Evolutionary conservation across 2,888 invertebrate genomes (phyloP).

Genomic region (Drosophila neonasuta): DNA sequence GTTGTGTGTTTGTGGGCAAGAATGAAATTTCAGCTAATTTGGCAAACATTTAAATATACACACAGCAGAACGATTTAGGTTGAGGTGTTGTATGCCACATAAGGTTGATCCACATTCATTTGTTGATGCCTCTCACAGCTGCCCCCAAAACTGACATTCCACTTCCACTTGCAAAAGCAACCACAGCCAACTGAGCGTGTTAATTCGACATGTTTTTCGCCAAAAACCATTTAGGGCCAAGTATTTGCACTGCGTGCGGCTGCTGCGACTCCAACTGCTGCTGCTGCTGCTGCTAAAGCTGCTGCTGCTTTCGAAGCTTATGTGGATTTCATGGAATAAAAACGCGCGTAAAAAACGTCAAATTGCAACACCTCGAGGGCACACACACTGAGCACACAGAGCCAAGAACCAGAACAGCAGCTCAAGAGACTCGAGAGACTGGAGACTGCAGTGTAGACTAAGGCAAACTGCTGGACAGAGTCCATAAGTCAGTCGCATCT

Average conservation of each 20-base stretch:
- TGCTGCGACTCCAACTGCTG: conserved; percentile 40
- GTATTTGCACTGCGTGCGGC: conserved; percentile 79
- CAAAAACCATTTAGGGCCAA: conserved; percentile 77
- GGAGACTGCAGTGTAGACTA: conserved; percentile 4
- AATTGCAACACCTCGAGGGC: conserved; percentile 81
- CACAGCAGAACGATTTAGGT: conserved; percentile 40
- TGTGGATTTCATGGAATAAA: conserved; percentile 74
- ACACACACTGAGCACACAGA: conserved; percentile 46
- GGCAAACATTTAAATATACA: conserved; percentile 68
- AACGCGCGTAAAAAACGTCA: conserved; percentile 80
- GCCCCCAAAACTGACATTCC: conserved; percentile 26
- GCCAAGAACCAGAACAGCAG: conserved; percentile 36
- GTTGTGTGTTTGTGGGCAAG: conserved; percentile 37
- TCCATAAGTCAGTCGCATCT: conserved; percentile 63
- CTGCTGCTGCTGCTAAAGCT: conserved; percentile 27
- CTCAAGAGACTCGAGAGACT: conserved; percentile 9
- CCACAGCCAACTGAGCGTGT: conserved; percentile 71
- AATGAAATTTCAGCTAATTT: conserved; percentile 72
- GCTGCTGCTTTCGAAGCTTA: conserved; percentile 53
- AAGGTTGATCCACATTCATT: conserved; percentile 49
- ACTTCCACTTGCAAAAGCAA: conserved; percentile 16
- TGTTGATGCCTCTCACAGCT: conserved; percentile 38
- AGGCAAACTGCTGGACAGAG: conserved; percentile 37
- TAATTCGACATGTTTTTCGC: conserved; percentile 81
- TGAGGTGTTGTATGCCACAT: conserved; percentile 43